Conservation (phyloP, 1,140 invertebrate genomes). For the Agraylea sexmaculata region DNA sequence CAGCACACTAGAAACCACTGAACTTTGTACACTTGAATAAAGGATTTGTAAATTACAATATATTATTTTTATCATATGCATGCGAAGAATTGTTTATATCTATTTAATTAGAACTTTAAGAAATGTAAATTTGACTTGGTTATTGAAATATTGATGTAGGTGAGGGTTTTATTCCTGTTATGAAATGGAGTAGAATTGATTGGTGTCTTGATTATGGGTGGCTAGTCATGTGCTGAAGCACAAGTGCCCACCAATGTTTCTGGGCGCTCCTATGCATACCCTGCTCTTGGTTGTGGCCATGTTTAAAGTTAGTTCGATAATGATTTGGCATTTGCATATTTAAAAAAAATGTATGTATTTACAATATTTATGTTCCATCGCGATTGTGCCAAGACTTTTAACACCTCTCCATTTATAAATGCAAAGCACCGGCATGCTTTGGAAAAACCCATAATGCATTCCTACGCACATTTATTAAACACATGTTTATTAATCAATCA, state of each 20-base stretch:
- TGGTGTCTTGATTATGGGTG: constrained; percentile 64
- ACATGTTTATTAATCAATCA: constrained; percentile 42
- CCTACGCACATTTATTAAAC: constrained; percentile 69
- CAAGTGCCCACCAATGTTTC: constrained; percentile 53
- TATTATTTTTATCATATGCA: too few relatives aligned
- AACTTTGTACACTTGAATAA: too few relatives aligned
- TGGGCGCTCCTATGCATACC: constrained; percentile 69
- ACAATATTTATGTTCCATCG: constrained; percentile 29
- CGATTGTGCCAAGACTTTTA: constrained; percentile 65
- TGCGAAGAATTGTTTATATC: too few relatives aligned
- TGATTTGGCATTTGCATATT: constrained; percentile 4
- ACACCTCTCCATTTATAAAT: constrained; percentile 41
- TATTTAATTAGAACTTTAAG: too few relatives aligned
- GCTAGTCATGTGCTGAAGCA: constrained; percentile 59
- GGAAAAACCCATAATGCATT: constrained; percentile 83
- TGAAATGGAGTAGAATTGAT: constrained; percentile 71
- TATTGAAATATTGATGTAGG: too few relatives aligned
- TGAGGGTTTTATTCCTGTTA: too few relatives aligned
- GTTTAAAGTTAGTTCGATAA: background rate
- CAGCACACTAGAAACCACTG: too few relatives aligned
- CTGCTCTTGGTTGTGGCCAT: constrained; percentile 50
- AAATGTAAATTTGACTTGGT: too few relatives aligned
- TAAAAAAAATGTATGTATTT: constrained; percentile 9
- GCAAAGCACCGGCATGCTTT: constrained; percentile 62
- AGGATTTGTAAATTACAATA: too few relatives aligned